These are phyloP conservation scores for Dromaius novaehollandiae DNA, from an alignment of 2,113 vertebrate species.

Conservation along the genomic window DNA sequence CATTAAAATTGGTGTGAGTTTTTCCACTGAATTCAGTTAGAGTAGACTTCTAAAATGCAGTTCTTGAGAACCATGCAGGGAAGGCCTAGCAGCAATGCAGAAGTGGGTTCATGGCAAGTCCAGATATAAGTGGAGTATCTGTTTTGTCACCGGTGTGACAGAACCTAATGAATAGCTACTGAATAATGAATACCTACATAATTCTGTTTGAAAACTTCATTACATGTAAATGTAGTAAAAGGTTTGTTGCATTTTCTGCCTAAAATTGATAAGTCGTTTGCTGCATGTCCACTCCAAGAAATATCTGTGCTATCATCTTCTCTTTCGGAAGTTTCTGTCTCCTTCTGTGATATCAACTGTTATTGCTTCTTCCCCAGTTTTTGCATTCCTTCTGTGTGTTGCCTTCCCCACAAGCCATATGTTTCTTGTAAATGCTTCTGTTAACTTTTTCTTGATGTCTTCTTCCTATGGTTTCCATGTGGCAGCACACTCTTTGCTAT, in stretches of 20 bases:
- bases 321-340: background rate
- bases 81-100: background rate
- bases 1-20: background rate
- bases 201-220: background rate
- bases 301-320: background rate
- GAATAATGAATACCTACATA: background rate
- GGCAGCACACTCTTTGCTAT: background rate
- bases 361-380: background rate
- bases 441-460: background rate
- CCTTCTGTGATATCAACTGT: background rate
- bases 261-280: background rate
- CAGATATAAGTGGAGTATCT: background rate
- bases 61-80: background rate
- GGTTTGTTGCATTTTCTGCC: background rate
- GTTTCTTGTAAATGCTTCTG: conserved; percentile 9
- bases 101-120: background rate
- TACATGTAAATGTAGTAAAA: background rate
- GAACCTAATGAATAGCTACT: background rate
- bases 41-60: background rate
- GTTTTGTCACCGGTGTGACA: background rate
- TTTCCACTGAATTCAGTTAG: background rate
- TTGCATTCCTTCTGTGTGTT: background rate
- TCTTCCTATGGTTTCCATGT: background rate
- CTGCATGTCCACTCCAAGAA: background rate
- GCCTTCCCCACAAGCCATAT: background rate